These are phyloP conservation scores for Drosophila prolongata DNA, from an alignment of 2,888 invertebrate species.

Conservation along the genomic window DNA sequence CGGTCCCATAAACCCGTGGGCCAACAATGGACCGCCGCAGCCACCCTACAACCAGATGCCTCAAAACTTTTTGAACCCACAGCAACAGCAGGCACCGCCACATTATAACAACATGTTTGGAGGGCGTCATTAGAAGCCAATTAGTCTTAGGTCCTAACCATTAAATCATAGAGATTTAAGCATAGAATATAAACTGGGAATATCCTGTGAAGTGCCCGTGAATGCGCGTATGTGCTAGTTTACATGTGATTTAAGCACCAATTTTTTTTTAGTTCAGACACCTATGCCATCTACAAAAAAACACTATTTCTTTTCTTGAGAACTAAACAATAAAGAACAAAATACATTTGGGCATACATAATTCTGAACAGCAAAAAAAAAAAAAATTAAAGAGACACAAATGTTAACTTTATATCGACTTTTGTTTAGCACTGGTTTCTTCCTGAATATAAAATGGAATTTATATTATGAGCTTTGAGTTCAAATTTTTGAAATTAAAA, in stretches of 20 bases:
- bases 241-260: not conserved
- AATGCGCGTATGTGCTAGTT: not conserved
- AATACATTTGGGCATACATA: not conserved
- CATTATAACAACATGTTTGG: slow-evolving; percentile 74
- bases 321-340: not conserved
- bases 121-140: slow-evolving; percentile 34
- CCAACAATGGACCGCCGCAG: slow-evolving; percentile 23
- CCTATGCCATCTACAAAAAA: not conserved
- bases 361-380: not conserved
- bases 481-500: not conserved
- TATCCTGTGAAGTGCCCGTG: slow-evolving; percentile 14
- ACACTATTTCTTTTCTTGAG: not conserved
- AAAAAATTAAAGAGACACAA: not conserved
- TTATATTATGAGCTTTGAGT: not conserved
- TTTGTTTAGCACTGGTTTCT: not conserved
- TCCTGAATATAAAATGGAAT: not conserved
- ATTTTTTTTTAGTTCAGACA: not conserved
- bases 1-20: slow-evolving; percentile 7
- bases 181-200: not conserved
- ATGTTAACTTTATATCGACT: not conserved
- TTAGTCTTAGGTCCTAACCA: not conserved
- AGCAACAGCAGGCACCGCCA: slow-evolving; percentile 11
- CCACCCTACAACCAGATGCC: slow-evolving; percentile 19
- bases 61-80: slow-evolving; percentile 14
- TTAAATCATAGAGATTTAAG: not conserved